phyloP scores from a whole-genome alignment of 2,888 invertebrate genomes.

The Monochamus alternatus region DNA sequence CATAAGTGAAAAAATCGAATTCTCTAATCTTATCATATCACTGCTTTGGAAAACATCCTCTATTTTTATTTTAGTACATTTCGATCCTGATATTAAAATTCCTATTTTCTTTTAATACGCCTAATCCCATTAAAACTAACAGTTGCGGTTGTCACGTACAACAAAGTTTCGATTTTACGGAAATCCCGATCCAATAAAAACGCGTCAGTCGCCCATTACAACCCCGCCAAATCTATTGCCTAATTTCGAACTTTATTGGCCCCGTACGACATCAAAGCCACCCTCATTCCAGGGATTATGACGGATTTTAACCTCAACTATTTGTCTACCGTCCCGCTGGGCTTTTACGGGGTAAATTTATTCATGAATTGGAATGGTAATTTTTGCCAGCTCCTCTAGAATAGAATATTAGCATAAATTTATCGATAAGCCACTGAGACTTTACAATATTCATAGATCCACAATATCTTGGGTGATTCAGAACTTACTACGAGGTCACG shows the following conservation, averaged over 20 bases:
- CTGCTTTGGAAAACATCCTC: too few species aligned
- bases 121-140: neutral
- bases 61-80: too few species aligned
- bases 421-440: neutral
- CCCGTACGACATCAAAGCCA: slow-evolving; percentile 46
- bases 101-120: neutral
- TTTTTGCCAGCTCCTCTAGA: neutral
- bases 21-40: too few species aligned
- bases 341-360: slow-evolving; percentile 12
- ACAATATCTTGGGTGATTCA: too few species aligned
- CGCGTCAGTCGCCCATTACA: slow-evolving; percentile 14
- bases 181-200: slow-evolving; percentile 29
- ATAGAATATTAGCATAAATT: neutral
- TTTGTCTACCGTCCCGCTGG: slow-evolving; percentile 45
- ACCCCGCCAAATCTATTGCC: slow-evolving; percentile 47
- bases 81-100: neutral
- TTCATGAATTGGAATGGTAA: slow-evolving; percentile 15
- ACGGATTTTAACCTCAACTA: slow-evolving; percentile 52
- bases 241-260: slow-evolving; percentile 49
- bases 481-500: too few species aligned
- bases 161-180: slow-evolving; percentile 29
- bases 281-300: slow-evolving; percentile 51
- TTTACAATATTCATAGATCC: too few species aligned
- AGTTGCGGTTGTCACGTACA: neutral
- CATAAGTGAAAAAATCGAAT: too few species aligned